Evolutionary conservation across 1,140 invertebrate genomes (phyloP), one percentile per base, ranked within the genome.

Genomic region (Rhyzopertha dominica): DNA sequence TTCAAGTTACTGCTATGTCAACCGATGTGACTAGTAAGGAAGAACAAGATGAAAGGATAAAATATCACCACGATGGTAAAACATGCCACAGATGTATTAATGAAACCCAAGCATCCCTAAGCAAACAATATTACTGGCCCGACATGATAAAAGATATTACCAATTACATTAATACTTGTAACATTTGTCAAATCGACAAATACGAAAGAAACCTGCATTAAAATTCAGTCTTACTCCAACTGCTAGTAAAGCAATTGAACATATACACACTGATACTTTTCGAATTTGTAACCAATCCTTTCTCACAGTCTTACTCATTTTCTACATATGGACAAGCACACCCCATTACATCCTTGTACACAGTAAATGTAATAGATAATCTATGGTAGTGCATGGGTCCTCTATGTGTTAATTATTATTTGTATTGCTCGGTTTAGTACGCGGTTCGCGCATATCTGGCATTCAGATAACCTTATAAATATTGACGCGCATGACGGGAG

Each of bases 221-320:
- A 30, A 30, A n/a, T 14, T 13, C 4, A 5, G n/a, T 5, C 16
- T 30, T 5, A 30, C 29, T 30, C 5, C 54, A n/a, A 4, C 16
- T 30, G 4, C 4, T 30, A n/a, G 4, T 30, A n/a, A n/a, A n/a
- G 54, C 57, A 30, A n/a, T 13, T 5, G n/a, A 5, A 4, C 29
- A 30, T 30, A 4, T 5, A 4, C 29, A n/a, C n/a, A 52, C 54
- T 4, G 61, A 66, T 39, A 43, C 52, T 4, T 54, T 56, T 7
- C 52, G 49, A 16, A 43, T 59, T 22, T 29, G 54, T 25, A 49
- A 51, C 5, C 39, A 49, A 37, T 31, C 47, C 18, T 53, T 48
- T 25, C 26, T 60, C 13, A 61, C 56, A 34, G 47, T 62, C 9
- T 49, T 58, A 57, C 24, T 45, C 49, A 32, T 62, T 60, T 43